Evolutionary conservation across 2,797 vertebrate genomes (phyloP).

Genomic region (Coregonus ussuriensis): DNA sequence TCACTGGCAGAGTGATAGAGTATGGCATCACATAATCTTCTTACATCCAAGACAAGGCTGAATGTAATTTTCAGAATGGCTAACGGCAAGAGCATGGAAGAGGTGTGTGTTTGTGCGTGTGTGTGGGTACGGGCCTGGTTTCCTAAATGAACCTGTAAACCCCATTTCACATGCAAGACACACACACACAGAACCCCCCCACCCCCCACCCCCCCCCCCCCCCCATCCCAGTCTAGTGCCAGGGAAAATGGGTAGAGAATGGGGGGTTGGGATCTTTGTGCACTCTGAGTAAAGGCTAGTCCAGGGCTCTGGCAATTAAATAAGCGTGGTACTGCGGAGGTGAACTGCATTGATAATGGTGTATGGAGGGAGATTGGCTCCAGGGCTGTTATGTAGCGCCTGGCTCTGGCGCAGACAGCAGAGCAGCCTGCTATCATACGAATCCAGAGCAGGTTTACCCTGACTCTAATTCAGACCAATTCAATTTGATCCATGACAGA

Average conservation of each 20-base stretch:
- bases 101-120: conserved; percentile 4
- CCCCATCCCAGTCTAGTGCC: conserved; percentile 31
- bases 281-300: conserved; percentile 16
- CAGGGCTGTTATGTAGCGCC: conserved; percentile 65
- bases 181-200: conserved; percentile 12
- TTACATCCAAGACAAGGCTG: conserved; percentile 45
- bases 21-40: conserved; percentile 47
- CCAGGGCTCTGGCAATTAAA: conserved; percentile 72
- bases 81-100: conserved; percentile 25
- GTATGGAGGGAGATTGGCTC: conserved; percentile 67
- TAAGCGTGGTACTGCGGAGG: conserved; percentile 70
- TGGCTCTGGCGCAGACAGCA: conserved; percentile 37
- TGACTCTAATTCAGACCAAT: conserved; percentile 64
- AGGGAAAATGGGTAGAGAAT: conserved; percentile 53
- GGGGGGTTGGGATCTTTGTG: conserved; percentile 57
- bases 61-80: conserved; percentile 39
- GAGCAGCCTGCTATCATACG: conserved; percentile 1
- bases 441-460: conserved; percentile 37
- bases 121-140: too few species aligned
- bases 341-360: conserved; percentile 76
- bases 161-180: not conserved
- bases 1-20: conserved; percentile 53
- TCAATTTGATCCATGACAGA: conserved; percentile 68
- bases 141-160: too few species aligned
- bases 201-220: not conserved